Percentiles rank a stretch among this genome's conserved stretches.
Conservation (phyloP, 1,140 invertebrate genomes). For the Drosophila asahinai region DNA sequence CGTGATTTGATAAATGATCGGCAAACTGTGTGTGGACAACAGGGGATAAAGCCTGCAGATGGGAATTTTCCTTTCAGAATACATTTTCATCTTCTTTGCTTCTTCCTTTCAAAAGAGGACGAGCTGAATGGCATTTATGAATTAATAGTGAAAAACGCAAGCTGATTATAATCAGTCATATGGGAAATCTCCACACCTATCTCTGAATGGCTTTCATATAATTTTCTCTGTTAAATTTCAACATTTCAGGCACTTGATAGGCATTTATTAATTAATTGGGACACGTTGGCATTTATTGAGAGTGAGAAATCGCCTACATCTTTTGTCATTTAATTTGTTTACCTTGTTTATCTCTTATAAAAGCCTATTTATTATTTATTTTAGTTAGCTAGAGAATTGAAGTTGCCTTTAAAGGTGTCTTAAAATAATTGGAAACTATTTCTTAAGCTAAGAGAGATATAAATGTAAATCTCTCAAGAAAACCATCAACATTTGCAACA, state of each 20-base stretch:
- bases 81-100: not conserved
- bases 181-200: not conserved
- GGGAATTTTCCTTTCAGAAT: not conserved
- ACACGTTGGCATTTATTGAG: not conserved
- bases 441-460: not conserved
- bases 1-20: constrained; percentile 63
- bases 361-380: not conserved
- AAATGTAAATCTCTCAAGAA: not conserved
- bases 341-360: no score
- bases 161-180: constrained; percentile 6
- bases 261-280: not conserved
- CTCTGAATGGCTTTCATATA: not conserved
- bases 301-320: not conserved
- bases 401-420: not conserved
- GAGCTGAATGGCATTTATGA: not conserved
- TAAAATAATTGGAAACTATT: not conserved
- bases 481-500: no score
- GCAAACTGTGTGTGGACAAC: constrained; percentile 13
- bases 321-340: not conserved
- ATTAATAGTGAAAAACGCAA: not conserved
- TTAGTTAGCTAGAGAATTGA: no score
- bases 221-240: not conserved
- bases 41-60: constrained; percentile 8
- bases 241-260: not conserved
- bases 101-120: not conserved